Base-by-base conservation (phyloP, 2,113 vertebrate species). In the Pipra filicauda region DNA sequence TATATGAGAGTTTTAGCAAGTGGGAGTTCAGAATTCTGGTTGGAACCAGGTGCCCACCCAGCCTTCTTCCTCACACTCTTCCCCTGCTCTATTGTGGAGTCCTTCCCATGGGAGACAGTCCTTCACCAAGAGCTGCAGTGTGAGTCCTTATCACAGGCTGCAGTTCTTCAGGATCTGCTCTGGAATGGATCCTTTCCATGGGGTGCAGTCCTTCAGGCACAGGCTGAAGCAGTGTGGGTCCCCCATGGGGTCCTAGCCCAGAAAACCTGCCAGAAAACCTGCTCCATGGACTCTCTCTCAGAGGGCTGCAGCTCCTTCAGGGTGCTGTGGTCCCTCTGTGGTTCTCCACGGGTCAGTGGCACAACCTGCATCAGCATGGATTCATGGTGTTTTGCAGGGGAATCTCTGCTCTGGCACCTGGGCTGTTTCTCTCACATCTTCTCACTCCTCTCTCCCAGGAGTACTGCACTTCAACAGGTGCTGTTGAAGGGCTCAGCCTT, bases 281-380 rank as follows among this genome's bases (percentile, higher is more conserved):
- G 16, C 18, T 57, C 22, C 48, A 0, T 8, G 5, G 49, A 16
- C n/a, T 77, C 6, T 41, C 30, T 59, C n/a, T 12, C n/a, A n/a
- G 5, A 26, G 10, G 70, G 33, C 37, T 67, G 66, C 46, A 33
- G 28, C 8, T 85, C 51, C 44, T 66, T 19, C 46, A 39, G 51
- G 5, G 12, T 24, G 57, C 31, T 41, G 39, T 13, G 12, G 39
- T 41, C 43, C 16, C 31, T 15, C 31, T 57, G 41, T 77, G 35
- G 22, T 27, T 13, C 24, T 76, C 27, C 12, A 1, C 31, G 62
- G 41, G 8, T 54, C 24, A 39, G 24, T 3, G 14, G 35, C 8
- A 55, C 49, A 65, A 0, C 17, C 41, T 66, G 15, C 0, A 0
- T 61, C 57, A 39, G 33, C 15, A 1, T 58, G 49, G 39, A 27